Percentiles rank a stretch among this genome's conserved stretches.
Evolutionary conservation across 2,888 invertebrate genomes (phyloP).

Genomic region (Cinara cedri): DNA sequence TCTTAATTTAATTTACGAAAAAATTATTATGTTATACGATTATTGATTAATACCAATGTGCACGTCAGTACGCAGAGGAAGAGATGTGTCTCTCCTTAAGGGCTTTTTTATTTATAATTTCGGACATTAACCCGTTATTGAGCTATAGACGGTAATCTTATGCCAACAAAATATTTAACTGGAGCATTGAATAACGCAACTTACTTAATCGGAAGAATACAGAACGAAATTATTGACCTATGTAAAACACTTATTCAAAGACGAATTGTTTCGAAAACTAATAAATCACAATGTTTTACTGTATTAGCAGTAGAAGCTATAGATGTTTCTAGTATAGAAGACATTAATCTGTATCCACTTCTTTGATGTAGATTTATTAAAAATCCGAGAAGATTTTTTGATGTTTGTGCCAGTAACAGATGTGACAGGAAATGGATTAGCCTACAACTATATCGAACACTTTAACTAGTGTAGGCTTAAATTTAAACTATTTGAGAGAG

Average conservation of each 20-base stretch:
- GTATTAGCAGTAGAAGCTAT: conserved; percentile 55
- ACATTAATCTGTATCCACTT: conserved; percentile 33
- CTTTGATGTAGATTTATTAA: conserved; percentile 32
- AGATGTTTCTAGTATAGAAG: too few relatives aligned
- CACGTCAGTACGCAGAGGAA: too few relatives aligned
- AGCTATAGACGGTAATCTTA: conserved; percentile 5
- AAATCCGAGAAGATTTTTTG: conserved; percentile 34
- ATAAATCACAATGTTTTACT: too few relatives aligned
- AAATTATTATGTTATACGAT: too few relatives aligned
- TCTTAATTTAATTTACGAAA: too few relatives aligned
- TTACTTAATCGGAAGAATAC: conserved; percentile 58
- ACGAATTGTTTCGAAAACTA: neutral
- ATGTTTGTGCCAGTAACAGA: conserved; percentile 32
- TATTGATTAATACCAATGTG: too few relatives aligned
- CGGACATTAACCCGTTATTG: conserved; percentile 3
- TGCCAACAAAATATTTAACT: too few relatives aligned
- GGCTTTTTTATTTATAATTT: too few relatives aligned
- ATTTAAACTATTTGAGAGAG: conserved; percentile 54
- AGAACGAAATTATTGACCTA: conserved; percentile 59
- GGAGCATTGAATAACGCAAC: conserved; percentile 57
- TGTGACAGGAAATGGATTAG: conserved; percentile 28
- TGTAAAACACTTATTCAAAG: conserved; percentile 52
- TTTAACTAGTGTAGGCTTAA: conserved; percentile 44
- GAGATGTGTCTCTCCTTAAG: too few relatives aligned
- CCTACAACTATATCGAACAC: conserved; percentile 20